Percentiles rank a stretch among this genome's conserved stretches.
These are phyloP conservation scores for Malaclemys terrapin DNA, from an alignment of 2,113 vertebrate genomes.

Conservation along the genomic window DNA sequence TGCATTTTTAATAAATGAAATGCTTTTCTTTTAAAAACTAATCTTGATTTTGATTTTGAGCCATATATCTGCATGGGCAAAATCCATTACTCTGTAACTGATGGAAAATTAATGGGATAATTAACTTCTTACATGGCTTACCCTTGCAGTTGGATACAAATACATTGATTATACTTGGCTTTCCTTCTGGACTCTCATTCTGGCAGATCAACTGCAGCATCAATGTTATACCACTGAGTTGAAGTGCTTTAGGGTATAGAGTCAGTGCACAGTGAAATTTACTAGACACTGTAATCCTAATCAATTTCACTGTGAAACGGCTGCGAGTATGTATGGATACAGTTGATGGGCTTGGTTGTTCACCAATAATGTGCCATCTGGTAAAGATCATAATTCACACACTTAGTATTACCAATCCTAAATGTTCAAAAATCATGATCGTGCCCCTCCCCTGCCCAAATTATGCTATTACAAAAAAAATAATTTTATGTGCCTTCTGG, in stretches of 20 bases:
- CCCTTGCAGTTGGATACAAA: neutral
- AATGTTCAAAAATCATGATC: neutral
- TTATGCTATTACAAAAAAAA: neutral
- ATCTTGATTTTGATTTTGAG: neutral
- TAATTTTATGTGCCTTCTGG: neutral
- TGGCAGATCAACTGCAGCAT: neutral
- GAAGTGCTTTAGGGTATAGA: neutral
- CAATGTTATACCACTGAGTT: neutral
- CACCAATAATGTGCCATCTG: neutral
- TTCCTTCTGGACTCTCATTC: neutral
- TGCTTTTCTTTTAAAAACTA: neutral
- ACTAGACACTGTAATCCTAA: neutral
- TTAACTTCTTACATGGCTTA: neutral
- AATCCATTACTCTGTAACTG: neutral
- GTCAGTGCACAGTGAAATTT: neutral
- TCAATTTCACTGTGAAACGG: neutral
- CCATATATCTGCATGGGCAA: neutral
- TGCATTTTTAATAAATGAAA: neutral
- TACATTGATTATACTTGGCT: neutral
- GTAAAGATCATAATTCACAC: neutral
- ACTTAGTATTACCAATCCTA: neutral
- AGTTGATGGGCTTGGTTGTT: neutral
- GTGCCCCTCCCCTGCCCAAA: neutral
- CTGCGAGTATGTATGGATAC: neutral
- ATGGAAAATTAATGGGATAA: neutral